Evolutionary conservation across 64 coral and sea anemone genomes (phyloP), one percentile per base, ranked within the genome.

Genomic region (Montipora cactus): DNA sequence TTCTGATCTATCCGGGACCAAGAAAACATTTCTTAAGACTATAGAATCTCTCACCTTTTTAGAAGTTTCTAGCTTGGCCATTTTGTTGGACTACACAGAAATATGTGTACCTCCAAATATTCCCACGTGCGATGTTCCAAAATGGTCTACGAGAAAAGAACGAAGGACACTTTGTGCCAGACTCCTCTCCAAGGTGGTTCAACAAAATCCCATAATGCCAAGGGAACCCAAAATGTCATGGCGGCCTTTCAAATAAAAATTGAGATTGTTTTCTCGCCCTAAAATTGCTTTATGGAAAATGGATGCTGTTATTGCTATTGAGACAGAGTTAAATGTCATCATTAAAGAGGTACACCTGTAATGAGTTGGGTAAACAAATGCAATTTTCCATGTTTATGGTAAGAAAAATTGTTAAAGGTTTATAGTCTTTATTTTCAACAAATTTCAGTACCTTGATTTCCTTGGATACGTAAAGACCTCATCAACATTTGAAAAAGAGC

Each of bases 301-400:
- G 96, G 96, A 98, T 86, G 89, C 79, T 44, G 96, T 98, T 44
- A 67, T 95, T 67, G 85, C 93, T 50, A 76, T 80, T 23, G 96
- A 98, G 81, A 49, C 93, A 10, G 89, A 98, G 28, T 73, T 98
- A n/a, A 98, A 98, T 48, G 90, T 87, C 4, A 86, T 98, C 72
- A 49, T 98, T 37, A 92, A 92, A 44, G 93, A 98, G 92, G 95
- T 97, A 76, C 14, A 12, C 14, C 0, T 64, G 14, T 64, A 12
- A 4, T 12, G 11, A 64, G 61, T 0, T 64, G 61, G 37, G 37
- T 64, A 12, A 28, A 74, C 14, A 71, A 59, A 4, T 53, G 53
- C 0, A 37, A 37, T 37, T 37, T 37, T 37, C 37, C 37, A 37
- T 37, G 37, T 37, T 37, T 37, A 37, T 37, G 37, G 37, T 37